Base-by-base conservation (phyloP, 2,113 vertebrate genomes). In the Catagonus wagneri region DNA sequence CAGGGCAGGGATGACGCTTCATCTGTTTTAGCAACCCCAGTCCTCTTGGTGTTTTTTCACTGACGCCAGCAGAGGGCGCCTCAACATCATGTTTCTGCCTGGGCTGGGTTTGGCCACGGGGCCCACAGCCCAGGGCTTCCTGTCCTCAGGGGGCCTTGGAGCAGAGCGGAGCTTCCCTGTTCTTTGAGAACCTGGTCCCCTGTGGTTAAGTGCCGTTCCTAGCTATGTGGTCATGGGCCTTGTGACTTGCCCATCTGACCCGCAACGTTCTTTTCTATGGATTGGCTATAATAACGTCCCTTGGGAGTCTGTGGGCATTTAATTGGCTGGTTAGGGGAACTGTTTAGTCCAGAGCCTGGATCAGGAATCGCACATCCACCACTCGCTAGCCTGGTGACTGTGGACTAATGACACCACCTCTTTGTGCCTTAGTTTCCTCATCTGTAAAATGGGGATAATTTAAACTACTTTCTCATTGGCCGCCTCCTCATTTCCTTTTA, bases 31-130 rank as follows among this genome's bases (percentile, higher is more conserved):
- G 86, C 1, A 1, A 61, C 29, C 32, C 7, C 22, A 6, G 34
- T 7, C 20, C 20, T 17, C 44, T 16, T 16, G 20, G 34, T 3
- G 13, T n/a, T 75, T 29, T 94, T 69, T 63, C 54, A 34, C 3
- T 15, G 22, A 0, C 8, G 15, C 95, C 97, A 96, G 95, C 79
- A 98, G 97, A 96, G 95, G 97, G 97, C 72, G 52, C 29, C 19
- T 10, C 61, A 78, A 76, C 23, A 80, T 90, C 81, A 65, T 3
- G 0, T 12, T 80, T 94, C 91, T 83, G n/a, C 74, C 58, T 25
- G 3, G 3, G 29, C 52, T 2, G 3, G 20, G 0, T 11, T 27
- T 9, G 0, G 19, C 23, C 50, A 72, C 15, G 0, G 52, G 6
- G 34, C 20, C 14, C 14, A 12, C 0, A 4, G 23, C 22, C 6